Evolutionary conservation across 2,888 invertebrate species (phyloP).

Genomic region (Sesamia inferens): DNA sequence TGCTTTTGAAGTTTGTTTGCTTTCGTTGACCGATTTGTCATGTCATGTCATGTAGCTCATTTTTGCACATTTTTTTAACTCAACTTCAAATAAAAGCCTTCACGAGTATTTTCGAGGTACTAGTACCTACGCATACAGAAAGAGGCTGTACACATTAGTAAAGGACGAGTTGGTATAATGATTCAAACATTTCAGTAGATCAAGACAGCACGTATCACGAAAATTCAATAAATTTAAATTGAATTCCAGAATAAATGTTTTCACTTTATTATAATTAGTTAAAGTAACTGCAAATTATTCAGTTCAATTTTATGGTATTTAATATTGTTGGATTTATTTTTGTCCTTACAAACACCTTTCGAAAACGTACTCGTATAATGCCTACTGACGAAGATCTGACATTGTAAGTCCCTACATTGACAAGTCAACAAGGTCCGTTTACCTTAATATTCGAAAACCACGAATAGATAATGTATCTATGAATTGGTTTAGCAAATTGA

Average conservation of each 20-base stretch:
- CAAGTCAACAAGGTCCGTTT: slow-evolving; percentile 21
- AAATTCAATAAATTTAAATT: too few species aligned
- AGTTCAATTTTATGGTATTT: not conserved
- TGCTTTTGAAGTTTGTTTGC: not conserved
- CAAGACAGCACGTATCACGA: not conserved
- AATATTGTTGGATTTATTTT: not conserved
- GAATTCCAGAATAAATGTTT: not conserved
- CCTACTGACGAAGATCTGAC: slow-evolving; percentile 29
- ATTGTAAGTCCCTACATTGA: slow-evolving; percentile 23
- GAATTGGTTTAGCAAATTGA: not conserved
- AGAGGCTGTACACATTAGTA: not conserved
- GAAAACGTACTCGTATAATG: not conserved
- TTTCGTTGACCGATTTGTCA: slow-evolving; percentile 9
- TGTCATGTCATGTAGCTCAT: not conserved
- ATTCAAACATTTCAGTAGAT: not conserved
- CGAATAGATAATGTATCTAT: too few species aligned
- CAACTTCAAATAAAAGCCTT: not conserved
- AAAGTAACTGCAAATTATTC: not conserved
- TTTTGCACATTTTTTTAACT: not conserved
- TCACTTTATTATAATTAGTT: not conserved
- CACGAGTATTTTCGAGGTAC: not conserved
- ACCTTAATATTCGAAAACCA: slow-evolving; percentile 2
- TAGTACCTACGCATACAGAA: not conserved
- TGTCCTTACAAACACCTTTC: slow-evolving; percentile 13
- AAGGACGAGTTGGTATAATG: not conserved